Conservation (phyloP, 2,888 invertebrate species). For the Stenolophus ochropezus region DNA sequence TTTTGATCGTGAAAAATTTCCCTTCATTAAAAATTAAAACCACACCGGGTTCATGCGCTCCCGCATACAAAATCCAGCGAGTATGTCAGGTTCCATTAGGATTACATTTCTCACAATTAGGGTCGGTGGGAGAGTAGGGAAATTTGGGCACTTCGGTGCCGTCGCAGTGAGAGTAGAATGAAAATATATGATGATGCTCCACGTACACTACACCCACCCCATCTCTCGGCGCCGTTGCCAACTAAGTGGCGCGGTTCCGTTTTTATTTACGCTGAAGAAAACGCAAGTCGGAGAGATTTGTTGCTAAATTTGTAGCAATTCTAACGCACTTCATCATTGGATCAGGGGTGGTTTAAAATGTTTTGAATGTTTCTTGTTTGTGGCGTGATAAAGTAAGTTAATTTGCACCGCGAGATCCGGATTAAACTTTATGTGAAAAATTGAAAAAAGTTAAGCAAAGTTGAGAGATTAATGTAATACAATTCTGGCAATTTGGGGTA, state of each 20-base stretch:
- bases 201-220: not conserved
- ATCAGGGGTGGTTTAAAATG: not conserved
- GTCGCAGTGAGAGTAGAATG: not conserved
- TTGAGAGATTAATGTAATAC: constrained; percentile 8
- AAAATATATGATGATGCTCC: constrained; percentile 35
- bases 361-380: constrained; percentile 12
- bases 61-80: not conserved
- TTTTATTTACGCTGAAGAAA: constrained; percentile 28
- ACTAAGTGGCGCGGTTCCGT: constrained; percentile 21
- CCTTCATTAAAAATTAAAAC: not conserved
- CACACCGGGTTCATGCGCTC: not conserved
- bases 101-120: constrained; percentile 28
- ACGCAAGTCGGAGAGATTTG: constrained; percentile 7
- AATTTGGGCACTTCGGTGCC: constrained; percentile 27
- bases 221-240: not conserved
- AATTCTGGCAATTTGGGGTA: not conserved
- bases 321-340: constrained; percentile 12
- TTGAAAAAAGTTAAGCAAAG: constrained; percentile 19
- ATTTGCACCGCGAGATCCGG: not conserved
- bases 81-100: constrained; percentile 24
- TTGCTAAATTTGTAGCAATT: constrained; percentile 32
- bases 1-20: not conserved
- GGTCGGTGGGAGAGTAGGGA: not conserved
- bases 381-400: constrained; percentile 14
- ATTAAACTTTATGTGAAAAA: constrained; percentile 9